Base-by-base conservation (phyloP, 2,888 invertebrate species). In the Peribatodes rhomboidaria region DNA sequence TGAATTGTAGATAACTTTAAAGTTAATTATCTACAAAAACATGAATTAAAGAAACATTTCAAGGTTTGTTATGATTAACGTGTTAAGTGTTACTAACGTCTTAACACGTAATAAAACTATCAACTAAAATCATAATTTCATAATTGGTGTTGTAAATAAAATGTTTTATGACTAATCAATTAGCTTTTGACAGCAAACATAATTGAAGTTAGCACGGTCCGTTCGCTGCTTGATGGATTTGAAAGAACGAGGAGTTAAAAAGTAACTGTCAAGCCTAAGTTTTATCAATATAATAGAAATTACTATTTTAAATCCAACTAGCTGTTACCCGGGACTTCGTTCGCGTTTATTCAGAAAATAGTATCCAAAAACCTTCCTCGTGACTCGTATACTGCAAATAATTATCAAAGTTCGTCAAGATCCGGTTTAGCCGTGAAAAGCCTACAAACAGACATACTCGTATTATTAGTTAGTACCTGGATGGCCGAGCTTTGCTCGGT, bases 131-230 rank as follows among this genome's bases (percentile, higher is more conserved):
- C 60, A 69, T 61, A 61, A 33, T 55, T 60, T 42, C 61, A 60
- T 70, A 61, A 68, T 70, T 69, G 65, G 57, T 57, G 68, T 61
- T 64, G 67, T 67, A 57, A 61, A 68, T 67, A 54, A 50, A 59
- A 67, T 62, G 56, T 68, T 69, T 71, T 67, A 64, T 68, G 57
- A 58, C 68, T 55, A 61, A 72, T 72, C 68, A 65, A 72, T 72
- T 67, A 59, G 31, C 10, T 52, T 57, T 69, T 69, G 68, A 70
- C 69, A 65, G 64, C 52, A 54, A 47, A 58, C 61, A 47, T 68
- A 69, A 71, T 69, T 65, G 69, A 61, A 62, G 39, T 64, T 37
- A 64, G n/a, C 71, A 69, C 65, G 68, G 50, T 65, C 39, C 41
- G 47, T 55, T 59, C 44, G 14, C 39, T 56, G 33, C 22, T 7